Evolutionary conservation across 1,140 invertebrate species (phyloP).

Genomic region (Eufriesea mexicana): DNA sequence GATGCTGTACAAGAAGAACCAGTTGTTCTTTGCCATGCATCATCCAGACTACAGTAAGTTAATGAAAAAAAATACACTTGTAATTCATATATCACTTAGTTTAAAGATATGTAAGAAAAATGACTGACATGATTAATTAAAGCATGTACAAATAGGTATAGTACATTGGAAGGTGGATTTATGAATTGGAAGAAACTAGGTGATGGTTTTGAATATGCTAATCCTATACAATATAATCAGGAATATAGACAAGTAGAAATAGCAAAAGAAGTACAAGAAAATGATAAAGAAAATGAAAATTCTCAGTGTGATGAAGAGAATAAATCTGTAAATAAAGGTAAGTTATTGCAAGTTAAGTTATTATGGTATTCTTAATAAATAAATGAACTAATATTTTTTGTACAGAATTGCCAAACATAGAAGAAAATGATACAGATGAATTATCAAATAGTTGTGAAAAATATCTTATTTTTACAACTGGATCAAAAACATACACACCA

Average conservation of each 20-base stretch:
- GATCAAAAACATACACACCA: conserved; percentile 92
- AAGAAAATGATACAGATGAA: conserved; percentile 83
- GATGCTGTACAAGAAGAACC: conserved; percentile 72
- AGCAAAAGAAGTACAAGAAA: conserved; percentile 74
- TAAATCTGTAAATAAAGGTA: conserved; percentile 65
- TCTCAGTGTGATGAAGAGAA: conserved; percentile 69
- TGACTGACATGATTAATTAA: conserved; percentile 7
- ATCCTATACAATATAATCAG: conserved; percentile 84
- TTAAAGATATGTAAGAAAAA: background rate
- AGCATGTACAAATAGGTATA: conserved; percentile 72
- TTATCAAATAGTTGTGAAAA: conserved; percentile 85
- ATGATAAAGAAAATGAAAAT: conserved; percentile 75
- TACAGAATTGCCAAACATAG: conserved; percentile 73
- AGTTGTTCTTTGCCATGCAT: conserved; percentile 78
- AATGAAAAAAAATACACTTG: conserved; percentile 23
- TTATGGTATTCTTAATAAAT: conserved; percentile 1
- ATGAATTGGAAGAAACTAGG: conserved; percentile 82
- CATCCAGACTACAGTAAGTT: conserved; percentile 79
- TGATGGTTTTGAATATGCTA: conserved; percentile 82
- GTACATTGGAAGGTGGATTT: conserved; percentile 81
- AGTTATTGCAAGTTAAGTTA: background rate
- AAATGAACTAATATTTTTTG: background rate
- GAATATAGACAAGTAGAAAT: conserved; percentile 84
- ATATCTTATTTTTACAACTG: conserved; percentile 93
- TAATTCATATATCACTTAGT: background rate